Base-by-base conservation (phyloP, 2,888 invertebrate genomes). In the Eupelmus urozonus region DNA sequence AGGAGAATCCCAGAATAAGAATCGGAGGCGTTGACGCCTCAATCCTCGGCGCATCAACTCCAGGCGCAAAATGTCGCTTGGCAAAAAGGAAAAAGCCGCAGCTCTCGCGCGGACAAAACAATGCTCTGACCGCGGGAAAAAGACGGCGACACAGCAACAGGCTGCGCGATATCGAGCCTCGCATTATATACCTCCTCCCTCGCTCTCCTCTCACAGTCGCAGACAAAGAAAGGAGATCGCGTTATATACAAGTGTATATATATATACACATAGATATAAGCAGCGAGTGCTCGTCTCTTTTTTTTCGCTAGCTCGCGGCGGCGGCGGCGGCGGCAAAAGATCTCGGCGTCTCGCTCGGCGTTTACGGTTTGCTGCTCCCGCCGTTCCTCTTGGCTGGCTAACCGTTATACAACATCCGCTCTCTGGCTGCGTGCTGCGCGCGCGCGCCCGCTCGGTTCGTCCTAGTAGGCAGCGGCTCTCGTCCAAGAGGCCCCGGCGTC, bases 361-460 rank as follows among this genome's bases (percentile, higher is more conserved):
- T 88, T 87, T 86, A 87, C 87, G 88, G 87, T 87, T 87, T 86
- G 87, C 87, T 88, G 87, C 87, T 72, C 86, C 85, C 85, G 85
- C 84, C 88, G 89, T 89, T 89, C 89, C 89, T 89, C 89, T 89
- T 88, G 88, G 89, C 87, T 89, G 89, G 84, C 87, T 89, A 89
- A 89, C 89, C 89, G 89, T 89, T 89, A 89, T 89, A 89, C 89
- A 89, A 89, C 89, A 89, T 89, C 89, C 89, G 89, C 85, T 89
- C 87, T 74, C 78, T n/a, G n/a, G n/a, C n/a, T n/a, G n/a, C 84
- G 81, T 73, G 65, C 73, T 76, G 63, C 59, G 59, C 25, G 20
- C 65, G 63, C 65, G 40, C 57, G 45, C 73, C 25, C 57, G 67
- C 55, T 29, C 9, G 40, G 23, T n/a, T 27, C 63, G 55, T 63